These are phyloP conservation scores for Drepana falcataria DNA, from an alignment of 2,888 invertebrate genomes.

Conservation along the genomic window DNA sequence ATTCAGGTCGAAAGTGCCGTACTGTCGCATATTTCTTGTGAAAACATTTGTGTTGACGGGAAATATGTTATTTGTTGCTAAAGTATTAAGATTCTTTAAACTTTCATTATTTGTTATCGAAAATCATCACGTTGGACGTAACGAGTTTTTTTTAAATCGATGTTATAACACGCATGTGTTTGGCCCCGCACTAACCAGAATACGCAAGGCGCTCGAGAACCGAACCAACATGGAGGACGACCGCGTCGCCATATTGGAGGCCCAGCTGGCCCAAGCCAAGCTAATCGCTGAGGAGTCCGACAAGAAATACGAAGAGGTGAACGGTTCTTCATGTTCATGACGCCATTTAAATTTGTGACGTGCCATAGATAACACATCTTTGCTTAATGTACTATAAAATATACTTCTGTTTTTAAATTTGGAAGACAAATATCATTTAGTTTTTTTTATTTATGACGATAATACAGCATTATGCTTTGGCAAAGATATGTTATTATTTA, in stretches of 20 bases:
- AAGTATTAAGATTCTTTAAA: background rate
- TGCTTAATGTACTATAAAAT: background rate
- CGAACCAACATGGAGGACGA: constrained; percentile 99
- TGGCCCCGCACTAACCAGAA: constrained; percentile 84
- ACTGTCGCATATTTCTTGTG: no score
- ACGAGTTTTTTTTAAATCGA: constrained; percentile 39
- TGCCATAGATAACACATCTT: constrained; percentile 4
- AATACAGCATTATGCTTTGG: background rate
- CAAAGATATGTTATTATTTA: background rate
- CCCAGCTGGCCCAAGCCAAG: constrained; percentile 98
- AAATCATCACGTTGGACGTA: constrained; percentile 6
- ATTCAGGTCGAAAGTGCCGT: no score
- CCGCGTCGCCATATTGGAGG: constrained; percentile 97
- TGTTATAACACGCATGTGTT: constrained; percentile 78
- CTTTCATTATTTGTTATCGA: background rate
- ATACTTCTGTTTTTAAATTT: no score
- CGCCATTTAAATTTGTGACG: constrained; percentile 18
- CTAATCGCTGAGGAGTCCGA: constrained; percentile 99
- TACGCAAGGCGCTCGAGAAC: constrained; percentile 99
- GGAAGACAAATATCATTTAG: no score
- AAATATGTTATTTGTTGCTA: no score
- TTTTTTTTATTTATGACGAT: no score
- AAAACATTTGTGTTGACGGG: no score
- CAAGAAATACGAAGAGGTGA: constrained; percentile 99
- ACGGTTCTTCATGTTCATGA: constrained; percentile 41